These are phyloP conservation scores for Tetraneura akinire DNA, from an alignment of 1,140 invertebrate species.

Conservation along the genomic window DNA sequence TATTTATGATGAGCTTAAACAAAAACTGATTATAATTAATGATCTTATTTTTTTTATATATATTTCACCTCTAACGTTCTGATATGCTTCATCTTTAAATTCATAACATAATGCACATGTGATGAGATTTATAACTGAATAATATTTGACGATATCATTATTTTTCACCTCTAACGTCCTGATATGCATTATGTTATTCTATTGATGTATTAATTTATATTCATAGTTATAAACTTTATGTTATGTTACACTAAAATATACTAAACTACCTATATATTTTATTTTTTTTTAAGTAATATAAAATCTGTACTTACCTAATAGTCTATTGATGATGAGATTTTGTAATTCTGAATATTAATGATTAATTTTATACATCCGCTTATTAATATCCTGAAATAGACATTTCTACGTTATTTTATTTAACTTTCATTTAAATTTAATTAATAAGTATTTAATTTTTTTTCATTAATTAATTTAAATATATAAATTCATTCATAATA, in stretches of 20 bases:
- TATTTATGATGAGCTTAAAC: constrained; percentile 34
- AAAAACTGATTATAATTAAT: constrained; percentile 39
- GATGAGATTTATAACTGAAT: constrained; percentile 13
- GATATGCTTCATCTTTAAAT: constrained; percentile 41
- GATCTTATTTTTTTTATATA: constrained; percentile 50
- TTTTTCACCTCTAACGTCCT: constrained; percentile 58
- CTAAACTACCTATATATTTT: too few relatives aligned
- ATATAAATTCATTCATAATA: too few relatives aligned
- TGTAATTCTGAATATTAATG: constrained; percentile 12
- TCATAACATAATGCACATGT: background rate
- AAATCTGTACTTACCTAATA: too few relatives aligned
- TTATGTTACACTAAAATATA: too few relatives aligned
- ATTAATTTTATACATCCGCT: constrained; percentile 32
- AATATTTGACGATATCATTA: constrained; percentile 51
- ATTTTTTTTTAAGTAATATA: too few relatives aligned
- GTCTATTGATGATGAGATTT: constrained; percentile 44
- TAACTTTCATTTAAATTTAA: too few relatives aligned
- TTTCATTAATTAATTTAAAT: too few relatives aligned
- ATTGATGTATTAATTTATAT: too few relatives aligned
- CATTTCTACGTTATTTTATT: too few relatives aligned
- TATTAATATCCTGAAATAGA: constrained; percentile 49
- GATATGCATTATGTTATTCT: constrained; percentile 43
- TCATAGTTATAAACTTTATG: too few relatives aligned
- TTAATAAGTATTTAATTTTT: too few relatives aligned
- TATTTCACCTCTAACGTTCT: constrained; percentile 58